phyloP scores from a whole-genome alignment of 2,888 invertebrate species.

The Ganaspis brasiliensis region DNA sequence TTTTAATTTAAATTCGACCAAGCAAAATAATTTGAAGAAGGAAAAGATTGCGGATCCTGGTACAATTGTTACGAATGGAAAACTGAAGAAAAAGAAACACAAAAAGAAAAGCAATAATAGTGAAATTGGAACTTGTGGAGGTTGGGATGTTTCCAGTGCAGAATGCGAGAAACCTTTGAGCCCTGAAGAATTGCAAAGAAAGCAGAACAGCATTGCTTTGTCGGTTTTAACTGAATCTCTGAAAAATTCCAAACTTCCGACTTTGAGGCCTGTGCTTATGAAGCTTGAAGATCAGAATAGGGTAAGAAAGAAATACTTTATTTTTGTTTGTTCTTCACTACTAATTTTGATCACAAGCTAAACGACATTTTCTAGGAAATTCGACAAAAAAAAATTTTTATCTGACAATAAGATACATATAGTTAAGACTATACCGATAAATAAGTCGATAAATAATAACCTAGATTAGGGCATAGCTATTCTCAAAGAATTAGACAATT shows the following conservation, averaged over 20 bases:
- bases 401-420: too few species aligned
- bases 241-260: conserved; percentile 55
- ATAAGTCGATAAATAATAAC: too few species aligned
- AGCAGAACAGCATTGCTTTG: conserved; percentile 13
- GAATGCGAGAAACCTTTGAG: conserved; percentile 29
- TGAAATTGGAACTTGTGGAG: neutral
- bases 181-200: conserved; percentile 5
- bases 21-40: conserved; percentile 7
- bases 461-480: too few species aligned
- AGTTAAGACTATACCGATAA: too few species aligned
- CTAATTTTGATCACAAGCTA: too few species aligned
- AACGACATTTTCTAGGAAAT: too few species aligned
- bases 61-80: neutral
- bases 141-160: conserved; percentile 46
- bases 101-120: conserved; percentile 8
- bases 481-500: too few species aligned
- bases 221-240: conserved; percentile 30
- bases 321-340: conserved; percentile 22
- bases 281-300: conserved; percentile 65
- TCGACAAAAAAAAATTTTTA: too few species aligned
- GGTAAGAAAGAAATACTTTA: conserved; percentile 56
- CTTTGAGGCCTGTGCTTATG: conserved; percentile 64
- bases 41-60: conserved; percentile 15
- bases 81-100: conserved; percentile 28
- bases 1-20: neutral